These are phyloP conservation scores for Donacobius atricapilla DNA, from an alignment of 2,113 vertebrate genomes.

Conservation along the genomic window DNA sequence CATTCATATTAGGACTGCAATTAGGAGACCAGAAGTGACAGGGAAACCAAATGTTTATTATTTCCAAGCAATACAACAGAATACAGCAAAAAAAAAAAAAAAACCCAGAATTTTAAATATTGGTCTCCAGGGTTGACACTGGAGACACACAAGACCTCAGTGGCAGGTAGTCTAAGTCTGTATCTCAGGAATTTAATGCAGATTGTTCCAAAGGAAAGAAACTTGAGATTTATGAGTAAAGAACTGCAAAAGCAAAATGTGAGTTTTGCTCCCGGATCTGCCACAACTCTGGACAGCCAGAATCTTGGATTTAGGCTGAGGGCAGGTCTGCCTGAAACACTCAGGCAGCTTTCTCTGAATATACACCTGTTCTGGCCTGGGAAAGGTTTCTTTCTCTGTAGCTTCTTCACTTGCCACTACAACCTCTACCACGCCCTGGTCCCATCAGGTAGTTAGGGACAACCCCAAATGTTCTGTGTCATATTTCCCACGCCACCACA, in stretches of 20 bases:
- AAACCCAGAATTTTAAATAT: neutral
- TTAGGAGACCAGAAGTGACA: neutral
- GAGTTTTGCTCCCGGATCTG: neutral
- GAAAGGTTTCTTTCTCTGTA: neutral
- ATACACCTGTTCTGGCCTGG: no score
- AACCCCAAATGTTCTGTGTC: accelerated
- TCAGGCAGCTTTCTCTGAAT: neutral
- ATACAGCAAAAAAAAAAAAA: neutral
- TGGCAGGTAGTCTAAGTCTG: neutral
- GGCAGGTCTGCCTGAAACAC: neutral
- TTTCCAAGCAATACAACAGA: neutral
- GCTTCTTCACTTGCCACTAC: neutral
- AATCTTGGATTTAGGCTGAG: neutral
- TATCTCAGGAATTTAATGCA: neutral
- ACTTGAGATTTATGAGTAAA: neutral
- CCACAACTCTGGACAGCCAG: no score
- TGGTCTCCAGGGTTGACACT: neutral
- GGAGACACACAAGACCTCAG: neutral
- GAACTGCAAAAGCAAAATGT: neutral
- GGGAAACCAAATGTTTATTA: neutral
- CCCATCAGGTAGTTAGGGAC: neutral
- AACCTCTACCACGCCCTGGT: neutral
- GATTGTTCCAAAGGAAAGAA: neutral
- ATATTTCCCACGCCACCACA: accelerated
- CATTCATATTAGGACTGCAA: constrained; percentile 40